Evolutionary conservation across 2,113 vertebrate genomes (phyloP).

Genomic region (Notarius lentiginosus): DNA sequence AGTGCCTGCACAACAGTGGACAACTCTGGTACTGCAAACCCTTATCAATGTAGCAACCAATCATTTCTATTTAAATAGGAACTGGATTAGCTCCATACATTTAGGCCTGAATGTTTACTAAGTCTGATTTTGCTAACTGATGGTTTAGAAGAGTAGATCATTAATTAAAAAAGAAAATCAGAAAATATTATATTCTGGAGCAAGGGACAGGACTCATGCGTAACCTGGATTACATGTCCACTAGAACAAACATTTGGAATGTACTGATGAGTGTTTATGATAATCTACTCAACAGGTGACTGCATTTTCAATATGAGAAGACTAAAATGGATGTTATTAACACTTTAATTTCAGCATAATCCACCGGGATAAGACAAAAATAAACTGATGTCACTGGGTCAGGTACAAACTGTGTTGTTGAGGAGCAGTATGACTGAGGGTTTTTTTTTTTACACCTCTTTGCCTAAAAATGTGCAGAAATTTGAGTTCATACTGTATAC

Average conservation of each 20-base stretch:
- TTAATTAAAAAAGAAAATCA: neutral
- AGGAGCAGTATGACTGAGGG: neutral
- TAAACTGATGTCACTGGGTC: conserved; percentile 25
- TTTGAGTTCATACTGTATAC: neutral
- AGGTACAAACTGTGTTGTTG: neutral
- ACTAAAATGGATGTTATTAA: conserved; percentile 36
- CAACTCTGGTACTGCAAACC: conserved; percentile 69
- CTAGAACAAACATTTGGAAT: conserved; percentile 18
- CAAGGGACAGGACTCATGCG: neutral
- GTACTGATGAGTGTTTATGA: conserved; percentile 41
- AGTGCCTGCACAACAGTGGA: conserved; percentile 59
- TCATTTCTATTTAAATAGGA: neutral
- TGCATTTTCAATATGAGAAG: conserved; percentile 20
- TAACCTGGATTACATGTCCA: conserved; percentile 36
- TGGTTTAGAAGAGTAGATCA: neutral
- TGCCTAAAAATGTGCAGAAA: neutral
- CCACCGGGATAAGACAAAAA: conserved; percentile 33
- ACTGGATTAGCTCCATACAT: neutral
- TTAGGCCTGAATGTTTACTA: neutral
- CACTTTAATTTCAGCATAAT: conserved; percentile 23
- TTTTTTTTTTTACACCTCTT: neutral
- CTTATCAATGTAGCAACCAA: conserved; percentile 20
- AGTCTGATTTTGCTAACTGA: neutral
- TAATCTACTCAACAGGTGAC: conserved; percentile 41
- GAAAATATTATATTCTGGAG: conserved; percentile 1